A percentile compares a stretch with the other conserved stretches of the same genome.
Conservation (phyloP, 2,797 vertebrate genomes). For the Echeneis naucrates region DNA sequence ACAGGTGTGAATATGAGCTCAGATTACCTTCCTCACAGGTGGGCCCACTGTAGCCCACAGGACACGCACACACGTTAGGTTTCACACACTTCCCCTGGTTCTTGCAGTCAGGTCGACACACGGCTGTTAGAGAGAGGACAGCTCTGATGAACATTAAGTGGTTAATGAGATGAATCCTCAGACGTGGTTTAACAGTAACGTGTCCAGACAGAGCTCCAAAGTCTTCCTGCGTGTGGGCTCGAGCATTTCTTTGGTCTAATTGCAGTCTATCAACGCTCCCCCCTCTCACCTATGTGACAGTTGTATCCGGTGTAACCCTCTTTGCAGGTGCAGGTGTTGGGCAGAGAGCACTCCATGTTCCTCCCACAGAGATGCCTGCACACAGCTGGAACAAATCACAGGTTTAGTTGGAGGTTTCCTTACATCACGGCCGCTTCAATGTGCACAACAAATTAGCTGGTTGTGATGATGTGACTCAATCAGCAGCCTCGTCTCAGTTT, state of each 20-base stretch:
- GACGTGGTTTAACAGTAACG: not conserved
- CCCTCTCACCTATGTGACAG: conserved; percentile 88
- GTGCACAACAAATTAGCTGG: not conserved
- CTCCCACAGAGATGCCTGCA: conserved; percentile 89
- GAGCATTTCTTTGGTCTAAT: not conserved
- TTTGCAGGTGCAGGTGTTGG: conserved; percentile 91
- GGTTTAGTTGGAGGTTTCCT: not conserved
- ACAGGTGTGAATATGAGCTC: not conserved
- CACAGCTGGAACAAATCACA: conserved; percentile 80
- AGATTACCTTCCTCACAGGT: conserved; percentile 90
- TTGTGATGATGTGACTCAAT: too few relatives aligned
- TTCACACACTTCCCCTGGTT: conserved; percentile 90
- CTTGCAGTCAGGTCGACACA: conserved; percentile 92
- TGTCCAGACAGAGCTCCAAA: not conserved
- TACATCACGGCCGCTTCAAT: not conserved
- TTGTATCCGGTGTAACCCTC: conserved; percentile 89
- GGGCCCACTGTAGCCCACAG: conserved; percentile 84
- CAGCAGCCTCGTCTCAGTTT: too few relatives aligned
- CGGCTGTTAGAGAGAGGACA: conserved; percentile 75
- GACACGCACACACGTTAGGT: conserved; percentile 88
- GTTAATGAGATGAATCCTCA: not conserved
- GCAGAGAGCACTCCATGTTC: conserved; percentile 90
- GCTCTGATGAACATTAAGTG: conserved; percentile 5
- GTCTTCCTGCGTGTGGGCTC: not conserved
- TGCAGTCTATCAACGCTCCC: not conserved